phyloP scores from a whole-genome alignment of 1,140 invertebrate species.

The Steinernema khuongi region DNA sequence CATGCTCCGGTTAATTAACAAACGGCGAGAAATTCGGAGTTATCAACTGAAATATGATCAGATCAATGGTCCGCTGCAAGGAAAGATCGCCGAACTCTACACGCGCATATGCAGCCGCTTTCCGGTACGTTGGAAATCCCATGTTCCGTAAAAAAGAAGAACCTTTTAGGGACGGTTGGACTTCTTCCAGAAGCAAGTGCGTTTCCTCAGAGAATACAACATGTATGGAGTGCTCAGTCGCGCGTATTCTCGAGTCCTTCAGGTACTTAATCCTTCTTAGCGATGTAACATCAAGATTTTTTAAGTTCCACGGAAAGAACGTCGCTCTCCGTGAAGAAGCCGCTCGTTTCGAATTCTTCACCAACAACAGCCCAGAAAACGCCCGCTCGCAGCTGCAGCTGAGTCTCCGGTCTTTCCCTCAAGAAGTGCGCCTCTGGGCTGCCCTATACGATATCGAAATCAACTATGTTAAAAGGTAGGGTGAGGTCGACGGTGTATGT shows the following conservation, averaged over 20 bases:
- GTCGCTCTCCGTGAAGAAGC: constrained; percentile 35
- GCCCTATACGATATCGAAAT: constrained; percentile 43
- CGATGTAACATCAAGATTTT: background rate
- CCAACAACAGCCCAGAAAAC: constrained; percentile 43
- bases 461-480: constrained; percentile 26
- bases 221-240: constrained; percentile 26
- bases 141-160: background rate
- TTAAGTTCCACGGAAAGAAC: constrained; percentile 43
- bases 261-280: constrained; percentile 32
- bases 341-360: constrained; percentile 37
- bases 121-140: constrained; percentile 25
- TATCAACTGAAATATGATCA: constrained; percentile 27
- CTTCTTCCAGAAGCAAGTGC: constrained; percentile 35
- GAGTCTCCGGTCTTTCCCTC: constrained; percentile 38
- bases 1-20: constrained; percentile 27
- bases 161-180: constrained; percentile 36
- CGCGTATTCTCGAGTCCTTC: constrained; percentile 42
- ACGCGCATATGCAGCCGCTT: constrained; percentile 40
- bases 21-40: constrained; percentile 2
- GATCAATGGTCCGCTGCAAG: constrained; percentile 37
- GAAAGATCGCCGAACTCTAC: constrained; percentile 34
- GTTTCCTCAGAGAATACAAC: constrained; percentile 22
- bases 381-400: constrained; percentile 40
- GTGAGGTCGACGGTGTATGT: background rate
- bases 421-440: constrained; percentile 35